Percentiles rank a stretch among this genome's conserved stretches.
Conservation (phyloP, 2,113 vertebrate genomes). For the Lucifuga dentata region DNA sequence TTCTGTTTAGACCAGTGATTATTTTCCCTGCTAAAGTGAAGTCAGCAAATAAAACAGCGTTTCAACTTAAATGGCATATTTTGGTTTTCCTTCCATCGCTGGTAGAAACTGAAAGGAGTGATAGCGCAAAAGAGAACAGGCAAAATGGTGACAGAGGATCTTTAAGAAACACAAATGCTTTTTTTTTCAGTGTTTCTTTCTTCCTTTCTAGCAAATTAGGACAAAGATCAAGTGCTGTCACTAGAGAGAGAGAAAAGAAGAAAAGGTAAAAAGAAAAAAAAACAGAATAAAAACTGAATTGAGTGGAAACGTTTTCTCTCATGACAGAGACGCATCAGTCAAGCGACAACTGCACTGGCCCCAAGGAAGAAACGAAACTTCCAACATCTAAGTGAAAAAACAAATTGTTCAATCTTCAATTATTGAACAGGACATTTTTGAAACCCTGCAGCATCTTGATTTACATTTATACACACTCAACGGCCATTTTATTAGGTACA, state of each 20-base stretch:
- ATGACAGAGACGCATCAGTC: too few relatives aligned
- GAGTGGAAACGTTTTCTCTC: conserved; percentile 18
- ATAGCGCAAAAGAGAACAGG: background rate
- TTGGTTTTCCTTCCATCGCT: conserved; percentile 16
- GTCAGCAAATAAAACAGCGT: background rate
- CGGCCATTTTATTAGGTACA: too few relatives aligned
- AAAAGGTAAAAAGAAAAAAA: conserved; percentile 14
- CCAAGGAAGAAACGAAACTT: conserved; percentile 14
- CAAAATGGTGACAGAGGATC: too few relatives aligned
- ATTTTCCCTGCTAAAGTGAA: background rate
- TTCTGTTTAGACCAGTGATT: too few relatives aligned
- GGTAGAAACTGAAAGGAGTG: background rate
- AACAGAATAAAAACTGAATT: too few relatives aligned
- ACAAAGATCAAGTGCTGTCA: too few relatives aligned
- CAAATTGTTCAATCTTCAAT: background rate
- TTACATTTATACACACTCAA: too few relatives aligned
- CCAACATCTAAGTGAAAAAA: conserved; percentile 5
- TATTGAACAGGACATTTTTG: too few relatives aligned
- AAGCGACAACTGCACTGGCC: conserved; percentile 33
- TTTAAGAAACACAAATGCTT: too few relatives aligned
- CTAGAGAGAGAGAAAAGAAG: background rate
- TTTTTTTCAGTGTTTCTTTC: too few relatives aligned
- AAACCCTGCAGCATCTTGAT: too few relatives aligned
- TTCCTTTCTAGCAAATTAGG: too few relatives aligned
- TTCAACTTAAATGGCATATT: conserved; percentile 7